Conservation (phyloP, 2,888 invertebrate genomes). For the Eilema depressum region DNA sequence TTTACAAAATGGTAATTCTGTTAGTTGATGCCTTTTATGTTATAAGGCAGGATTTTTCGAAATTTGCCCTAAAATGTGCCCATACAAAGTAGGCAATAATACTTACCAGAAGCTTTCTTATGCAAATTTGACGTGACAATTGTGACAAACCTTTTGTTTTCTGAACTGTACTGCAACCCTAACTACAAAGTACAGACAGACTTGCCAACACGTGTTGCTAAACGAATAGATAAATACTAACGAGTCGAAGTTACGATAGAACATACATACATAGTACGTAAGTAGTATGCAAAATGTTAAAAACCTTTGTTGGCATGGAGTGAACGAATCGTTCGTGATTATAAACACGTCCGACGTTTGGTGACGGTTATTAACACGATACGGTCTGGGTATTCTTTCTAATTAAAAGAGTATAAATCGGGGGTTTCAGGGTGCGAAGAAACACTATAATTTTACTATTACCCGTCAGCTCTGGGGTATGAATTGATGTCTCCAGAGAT, state of each 20-base stretch:
- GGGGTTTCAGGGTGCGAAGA: background rate
- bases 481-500: no score
- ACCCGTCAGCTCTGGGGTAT: background rate
- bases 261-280: constrained; percentile 14
- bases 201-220: constrained; percentile 12
- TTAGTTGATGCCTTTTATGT: no score
- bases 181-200: constrained; percentile 12
- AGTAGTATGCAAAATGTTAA: constrained; percentile 17
- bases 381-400: constrained; percentile 23
- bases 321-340: constrained; percentile 22
- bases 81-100: background rate
- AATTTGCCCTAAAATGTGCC: background rate
- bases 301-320: constrained; percentile 11
- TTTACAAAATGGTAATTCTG: no score
- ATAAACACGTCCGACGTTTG: constrained; percentile 17
- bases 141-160: background rate
- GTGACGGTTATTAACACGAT: constrained; percentile 32
- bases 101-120: background rate
- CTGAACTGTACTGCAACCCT: constrained; percentile 8
- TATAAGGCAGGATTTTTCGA: no score
- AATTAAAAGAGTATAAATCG: constrained; percentile 9
- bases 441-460: background rate
- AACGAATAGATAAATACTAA: constrained; percentile 21
- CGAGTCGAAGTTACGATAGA: constrained; percentile 13
- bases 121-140: background rate